These are phyloP conservation scores for Cinclus cinclus DNA, from an alignment of 2,113 vertebrate species.

Conservation along the genomic window DNA sequence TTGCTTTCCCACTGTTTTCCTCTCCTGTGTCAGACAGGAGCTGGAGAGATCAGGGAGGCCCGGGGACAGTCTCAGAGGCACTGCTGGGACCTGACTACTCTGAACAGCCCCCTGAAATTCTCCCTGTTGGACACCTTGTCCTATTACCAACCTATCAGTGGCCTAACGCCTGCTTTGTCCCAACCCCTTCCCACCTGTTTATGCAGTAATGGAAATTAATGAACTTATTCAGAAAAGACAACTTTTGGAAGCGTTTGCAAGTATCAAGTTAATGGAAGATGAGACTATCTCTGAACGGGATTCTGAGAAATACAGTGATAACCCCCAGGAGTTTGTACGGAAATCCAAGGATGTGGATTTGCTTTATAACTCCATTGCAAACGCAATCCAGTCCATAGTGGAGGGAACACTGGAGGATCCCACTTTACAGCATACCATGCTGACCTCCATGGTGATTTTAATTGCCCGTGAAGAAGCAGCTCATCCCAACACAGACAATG, in stretches of 20 bases:
- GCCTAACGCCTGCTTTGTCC: neutral
- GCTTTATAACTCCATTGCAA: conserved; percentile 67
- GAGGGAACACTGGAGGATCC: conserved; percentile 52
- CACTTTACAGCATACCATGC: neutral
- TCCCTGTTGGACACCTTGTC: neutral
- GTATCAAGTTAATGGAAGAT: conserved; percentile 66
- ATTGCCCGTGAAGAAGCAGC: conserved; percentile 69
- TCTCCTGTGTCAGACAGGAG: neutral
- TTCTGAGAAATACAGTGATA: conserved; percentile 24
- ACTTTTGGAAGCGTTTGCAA: conserved; percentile 72
- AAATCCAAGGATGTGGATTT: conserved; percentile 74
- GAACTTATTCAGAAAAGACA: conserved; percentile 74
- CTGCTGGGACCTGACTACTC: neutral
- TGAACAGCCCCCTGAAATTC: neutral
- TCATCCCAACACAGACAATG: neutral
- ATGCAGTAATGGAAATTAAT: conserved; percentile 69
- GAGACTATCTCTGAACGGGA: conserved; percentile 38
- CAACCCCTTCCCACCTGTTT: neutral
- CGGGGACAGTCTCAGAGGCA: neutral
- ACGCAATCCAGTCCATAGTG: conserved; percentile 49
- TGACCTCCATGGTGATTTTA: conserved; percentile 58
- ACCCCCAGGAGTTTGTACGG: conserved; percentile 52
- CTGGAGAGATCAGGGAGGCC: neutral
- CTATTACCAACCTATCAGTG: neutral
- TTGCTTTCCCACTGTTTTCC: neutral